These are phyloP conservation scores for Calliphora vicina DNA, from an alignment of 1,140 invertebrate species.

Conservation along the genomic window DNA sequence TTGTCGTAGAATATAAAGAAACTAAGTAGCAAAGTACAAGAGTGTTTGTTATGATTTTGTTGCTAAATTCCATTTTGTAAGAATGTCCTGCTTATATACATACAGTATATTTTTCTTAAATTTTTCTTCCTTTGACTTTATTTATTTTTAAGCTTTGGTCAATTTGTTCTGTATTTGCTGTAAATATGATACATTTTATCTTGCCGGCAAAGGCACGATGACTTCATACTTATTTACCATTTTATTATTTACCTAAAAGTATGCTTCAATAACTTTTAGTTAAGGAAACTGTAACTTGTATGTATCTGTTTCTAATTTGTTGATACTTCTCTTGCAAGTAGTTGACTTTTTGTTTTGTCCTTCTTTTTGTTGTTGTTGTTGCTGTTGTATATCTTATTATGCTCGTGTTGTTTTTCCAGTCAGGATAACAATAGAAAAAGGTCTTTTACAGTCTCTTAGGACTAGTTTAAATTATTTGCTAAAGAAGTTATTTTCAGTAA, in stretches of 20 bases:
- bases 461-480: constrained; percentile 10
- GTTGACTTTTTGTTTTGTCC: neutral
- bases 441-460: neutral
- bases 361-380: neutral
- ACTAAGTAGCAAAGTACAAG: neutral
- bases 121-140: neutral
- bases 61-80: neutral
- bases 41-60: neutral
- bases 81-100: neutral
- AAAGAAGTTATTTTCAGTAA: neutral
- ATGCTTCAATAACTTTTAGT: constrained; percentile 14
- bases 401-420: neutral
- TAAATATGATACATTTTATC: neutral
- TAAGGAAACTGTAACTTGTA: neutral
- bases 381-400: neutral
- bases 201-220: too few species aligned
- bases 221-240: neutral
- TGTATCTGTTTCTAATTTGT: neutral
- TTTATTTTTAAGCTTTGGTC: constrained; percentile 4
- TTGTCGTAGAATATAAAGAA: neutral
- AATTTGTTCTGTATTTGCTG: neutral
- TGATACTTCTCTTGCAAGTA: neutral
- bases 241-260: neutral
- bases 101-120: neutral
- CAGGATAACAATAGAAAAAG: neutral